Evolutionary conservation across 2,888 invertebrate genomes (phyloP), one percentile per base, ranked within the genome.

Genomic region (Furcula furcula): DNA sequence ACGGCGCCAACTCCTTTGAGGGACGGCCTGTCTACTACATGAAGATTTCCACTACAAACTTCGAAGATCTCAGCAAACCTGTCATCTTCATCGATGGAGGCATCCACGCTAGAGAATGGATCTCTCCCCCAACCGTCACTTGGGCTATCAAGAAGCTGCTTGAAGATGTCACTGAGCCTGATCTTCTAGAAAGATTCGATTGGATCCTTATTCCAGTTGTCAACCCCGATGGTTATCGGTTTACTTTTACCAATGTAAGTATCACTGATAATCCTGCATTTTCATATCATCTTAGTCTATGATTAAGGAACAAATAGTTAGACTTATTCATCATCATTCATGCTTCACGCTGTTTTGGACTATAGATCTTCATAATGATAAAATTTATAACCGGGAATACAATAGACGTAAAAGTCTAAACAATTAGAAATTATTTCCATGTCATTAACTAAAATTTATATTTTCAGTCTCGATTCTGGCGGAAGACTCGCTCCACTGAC

Each of bases 211-310:
- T 94, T 13, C 94, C 94, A 0, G 77, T 91, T n/a, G 76, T 91
- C 19, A 94, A 94, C 64, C 93, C 94, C 14, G 94, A 94, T 72
- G 94, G 94, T 3, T 94, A 94, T 55, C 90, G 88, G 41, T 91
- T 75, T 68, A 87, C 90, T 3, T 90, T 88, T 49, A 70, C 72
- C 0, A 49, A 31, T 11, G 90, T 90, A 64, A 80, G 84, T 77
- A 22, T 6, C 2, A n/a, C n/a, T n/a, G n/a, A 16, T 4, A 16
- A 16, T 16, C 40, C 23, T 30, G 46, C 32, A 26, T 19, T 18
- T 15, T 28, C 27, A n/a, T n/a, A n/a, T n/a, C n/a, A n/a, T n/a
- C n/a, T n/a, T n/a, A n/a, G n/a, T n/a, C n/a, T n/a, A n/a, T n/a
- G n/a, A n/a, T n/a, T n/a, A n/a, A n/a, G n/a, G n/a, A n/a, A n/a